Base-by-base conservation (phyloP, 2,888 invertebrate genomes). In the Drosophila rellima region DNA sequence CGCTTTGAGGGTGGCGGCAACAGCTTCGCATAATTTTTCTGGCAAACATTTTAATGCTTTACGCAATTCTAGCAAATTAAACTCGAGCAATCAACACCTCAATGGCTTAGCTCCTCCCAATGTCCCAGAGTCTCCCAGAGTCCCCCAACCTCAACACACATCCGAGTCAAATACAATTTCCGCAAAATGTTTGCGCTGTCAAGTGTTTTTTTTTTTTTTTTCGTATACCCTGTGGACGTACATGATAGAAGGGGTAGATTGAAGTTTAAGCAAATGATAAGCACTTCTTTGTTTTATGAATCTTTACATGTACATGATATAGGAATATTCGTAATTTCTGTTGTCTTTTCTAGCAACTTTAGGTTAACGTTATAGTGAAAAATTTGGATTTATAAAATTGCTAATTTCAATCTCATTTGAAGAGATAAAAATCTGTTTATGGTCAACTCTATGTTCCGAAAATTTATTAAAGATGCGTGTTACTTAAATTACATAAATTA, bases 71-170 rank as follows among this genome's bases (percentile, higher is more conserved):
- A 78, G 77, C 83, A 81, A 88, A 89, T 89, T 88, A 87, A 83
- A 83, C 89, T 89, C 82, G 61, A 74, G 82, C 82, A 89, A 89
- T 88, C 89, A 88, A 89, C 88, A 88, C 88, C 88, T 89, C 52
- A 68, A 60, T 59, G 65, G 60, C 72, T 69, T 64, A 70, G 69
- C 66, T 54, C 33, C 52, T 31, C 51, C 8, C 52, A 11, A n/a
- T n/a, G 13, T 17, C 23, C 2, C n/a, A 6, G 23, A 18, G 11
- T 31, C n/a, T 11, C 1, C 17, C 39, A 10, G 7, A 15, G 11
- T 5, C 3, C 11, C 10, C 8, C 40, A 26, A 3, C 4, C 37
- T 33, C 23, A 26, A 42, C 23, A 42, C 61, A 37, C 44, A 29
- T 37, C 29, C 13, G 57, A 69, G 67, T 40, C 72, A 88, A 86